Percentiles rank a stretch among this genome's conserved stretches.
These are phyloP conservation scores for Hesperia comma DNA, from an alignment of 2,888 invertebrate genomes.

Conservation along the genomic window DNA sequence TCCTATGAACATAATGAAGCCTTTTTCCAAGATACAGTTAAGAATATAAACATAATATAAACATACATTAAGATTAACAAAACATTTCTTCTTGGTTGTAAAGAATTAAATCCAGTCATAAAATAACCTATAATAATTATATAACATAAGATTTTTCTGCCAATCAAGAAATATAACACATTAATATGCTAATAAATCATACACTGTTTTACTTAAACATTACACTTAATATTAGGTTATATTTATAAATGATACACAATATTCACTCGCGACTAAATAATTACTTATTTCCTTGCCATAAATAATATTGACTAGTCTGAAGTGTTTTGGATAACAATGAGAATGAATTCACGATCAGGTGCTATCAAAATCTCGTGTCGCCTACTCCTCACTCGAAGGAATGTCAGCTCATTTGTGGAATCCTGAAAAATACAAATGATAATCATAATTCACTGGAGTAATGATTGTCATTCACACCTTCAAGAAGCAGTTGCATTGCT, in stretches of 20 bases:
- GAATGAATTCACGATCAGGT: slow-evolving; percentile 96
- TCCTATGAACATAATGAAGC: too few species aligned
- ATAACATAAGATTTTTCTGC: background rate
- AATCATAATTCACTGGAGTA: too few species aligned
- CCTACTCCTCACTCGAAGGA: slow-evolving; percentile 96
- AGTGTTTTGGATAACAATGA: slow-evolving; percentile 97
- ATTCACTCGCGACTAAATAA: too few species aligned
- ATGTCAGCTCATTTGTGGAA: slow-evolving; percentile 97
- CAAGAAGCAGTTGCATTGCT: too few species aligned
- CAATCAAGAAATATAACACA: background rate
- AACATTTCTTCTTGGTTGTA: too few species aligned
- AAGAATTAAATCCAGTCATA: too few species aligned
- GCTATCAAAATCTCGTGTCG: slow-evolving; percentile 99
- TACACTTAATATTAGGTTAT: slow-evolving; percentile 1
- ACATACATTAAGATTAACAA: too few species aligned
- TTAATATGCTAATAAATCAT: background rate
- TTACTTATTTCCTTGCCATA: too few species aligned
- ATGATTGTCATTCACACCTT: too few species aligned
- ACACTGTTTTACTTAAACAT: background rate
- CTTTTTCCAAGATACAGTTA: too few species aligned
- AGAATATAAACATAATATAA: too few species aligned
- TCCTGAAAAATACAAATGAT: slow-evolving; percentile 82
- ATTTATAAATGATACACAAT: background rate
- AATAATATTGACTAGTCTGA: slow-evolving; percentile 60
- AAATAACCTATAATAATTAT: background rate